Evolutionary conservation across 2,797 vertebrate genomes (phyloP).

Genomic region (Pseudomugil tenellus): DNA sequence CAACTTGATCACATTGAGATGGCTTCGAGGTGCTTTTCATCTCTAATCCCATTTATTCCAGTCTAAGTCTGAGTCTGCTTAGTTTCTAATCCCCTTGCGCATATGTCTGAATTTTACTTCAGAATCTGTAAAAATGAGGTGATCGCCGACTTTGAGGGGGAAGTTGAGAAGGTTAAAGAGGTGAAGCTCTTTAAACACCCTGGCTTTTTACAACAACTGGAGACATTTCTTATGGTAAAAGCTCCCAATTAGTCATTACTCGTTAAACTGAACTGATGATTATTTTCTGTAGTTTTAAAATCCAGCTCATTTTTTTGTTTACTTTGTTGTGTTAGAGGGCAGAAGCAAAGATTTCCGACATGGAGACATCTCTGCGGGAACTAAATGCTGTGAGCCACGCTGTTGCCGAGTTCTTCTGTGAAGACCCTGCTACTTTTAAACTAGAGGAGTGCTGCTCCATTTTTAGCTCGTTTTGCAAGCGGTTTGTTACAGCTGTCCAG

Average conservation of each 20-base stretch:
- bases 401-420: slow-evolving; percentile 85
- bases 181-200: slow-evolving; percentile 71
- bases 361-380: slow-evolving; percentile 64
- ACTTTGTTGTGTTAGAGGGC: slow-evolving; percentile 76
- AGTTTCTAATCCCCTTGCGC: neutral
- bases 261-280: neutral
- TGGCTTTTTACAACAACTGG: slow-evolving; percentile 76
- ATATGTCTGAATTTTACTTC: slow-evolving; percentile 6
- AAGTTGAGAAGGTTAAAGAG: slow-evolving; percentile 76
- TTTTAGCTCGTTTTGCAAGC: slow-evolving; percentile 84
- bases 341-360: slow-evolving; percentile 62
- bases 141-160: slow-evolving; percentile 75
- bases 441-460: slow-evolving; percentile 86
- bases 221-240: slow-evolving; percentile 78
- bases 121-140: slow-evolving; percentile 85
- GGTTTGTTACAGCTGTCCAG: slow-evolving; percentile 80
- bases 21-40: slow-evolving; percentile 73
- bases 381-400: slow-evolving; percentile 62
- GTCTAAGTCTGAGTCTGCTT: neutral
- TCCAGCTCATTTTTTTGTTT: neutral
- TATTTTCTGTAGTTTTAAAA: neutral
- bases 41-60: neutral
- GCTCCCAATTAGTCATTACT: neutral
- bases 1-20: slow-evolving; percentile 78
- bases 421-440: slow-evolving; percentile 81